A percentile compares a stretch with the other conserved stretches of the same genome.
These are phyloP conservation scores for Lycia hirtaria DNA, from an alignment of 2,888 invertebrate species.

Conservation along the genomic window DNA sequence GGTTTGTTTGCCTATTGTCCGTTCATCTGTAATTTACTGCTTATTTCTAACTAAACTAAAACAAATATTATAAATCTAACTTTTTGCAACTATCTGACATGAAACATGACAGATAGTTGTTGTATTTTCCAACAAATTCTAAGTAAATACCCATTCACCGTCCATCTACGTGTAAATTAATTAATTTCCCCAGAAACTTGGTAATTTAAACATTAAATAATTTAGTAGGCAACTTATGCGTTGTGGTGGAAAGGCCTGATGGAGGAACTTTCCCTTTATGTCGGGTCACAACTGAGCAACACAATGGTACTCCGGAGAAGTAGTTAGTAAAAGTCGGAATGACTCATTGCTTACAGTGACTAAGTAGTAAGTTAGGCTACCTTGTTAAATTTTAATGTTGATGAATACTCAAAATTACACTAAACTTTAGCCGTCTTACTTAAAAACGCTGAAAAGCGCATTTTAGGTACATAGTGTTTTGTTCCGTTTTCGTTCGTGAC, in stretches of 20 bases:
- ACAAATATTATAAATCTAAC: neutral
- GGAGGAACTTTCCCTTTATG: constrained; percentile 20
- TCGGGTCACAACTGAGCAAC: constrained; percentile 25
- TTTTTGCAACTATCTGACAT: too few species aligned
- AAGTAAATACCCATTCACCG: neutral
- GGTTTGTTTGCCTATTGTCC: too few species aligned
- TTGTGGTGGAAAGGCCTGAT: constrained; percentile 28
- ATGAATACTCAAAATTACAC: neutral
- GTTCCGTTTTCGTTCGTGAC: too few species aligned
- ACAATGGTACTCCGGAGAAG: constrained; percentile 37
- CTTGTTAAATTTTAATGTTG: constrained; percentile 1
- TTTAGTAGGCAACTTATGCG: constrained; percentile 28
- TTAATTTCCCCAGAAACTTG: constrained; percentile 15
- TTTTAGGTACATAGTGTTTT: too few species aligned
- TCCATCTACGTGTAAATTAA: constrained; percentile 7
- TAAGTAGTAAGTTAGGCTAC: constrained; percentile 20
- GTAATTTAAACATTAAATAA: constrained; percentile 21
- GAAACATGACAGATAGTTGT: too few species aligned
- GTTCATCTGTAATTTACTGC: too few species aligned
- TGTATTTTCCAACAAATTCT: neutral
- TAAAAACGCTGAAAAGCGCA: too few species aligned
- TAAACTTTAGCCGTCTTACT: too few species aligned
- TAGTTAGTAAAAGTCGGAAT: constrained; percentile 35
- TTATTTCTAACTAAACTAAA: neutral
- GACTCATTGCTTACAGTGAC: constrained; percentile 16